Conservation (phyloP, 2,888 invertebrate genomes). For the Drosophila rellima region DNA sequence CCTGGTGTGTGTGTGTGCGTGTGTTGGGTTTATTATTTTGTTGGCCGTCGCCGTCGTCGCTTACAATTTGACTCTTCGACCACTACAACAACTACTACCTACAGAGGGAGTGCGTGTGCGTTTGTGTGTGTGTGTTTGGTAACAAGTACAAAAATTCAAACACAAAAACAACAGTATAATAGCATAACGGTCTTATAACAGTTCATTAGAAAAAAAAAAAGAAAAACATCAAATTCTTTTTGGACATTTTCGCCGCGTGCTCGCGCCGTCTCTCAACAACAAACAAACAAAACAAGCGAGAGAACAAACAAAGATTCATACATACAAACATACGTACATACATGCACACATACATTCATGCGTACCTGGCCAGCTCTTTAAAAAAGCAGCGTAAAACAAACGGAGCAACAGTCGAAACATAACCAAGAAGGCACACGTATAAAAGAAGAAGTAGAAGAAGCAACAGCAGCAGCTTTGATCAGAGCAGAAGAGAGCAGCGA, state of each 20-base stretch:
- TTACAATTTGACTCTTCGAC: conserved; percentile 40
- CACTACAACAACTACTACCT: conserved; percentile 9
- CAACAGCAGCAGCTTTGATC: conserved; percentile 15
- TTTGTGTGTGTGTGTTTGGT: conserved; percentile 25
- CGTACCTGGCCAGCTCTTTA: conserved; percentile 22
- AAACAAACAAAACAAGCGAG: conserved; percentile 9
- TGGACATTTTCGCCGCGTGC: conserved; percentile 25
- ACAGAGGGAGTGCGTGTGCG: conserved; percentile 8
- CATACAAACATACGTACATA: conserved; percentile 8
- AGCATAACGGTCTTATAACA: conserved; percentile 15
- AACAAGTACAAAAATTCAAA: conserved; percentile 33
- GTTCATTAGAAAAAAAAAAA: conserved; percentile 3
- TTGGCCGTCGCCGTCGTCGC: conserved; percentile 19
- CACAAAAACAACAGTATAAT: conserved; percentile 15
- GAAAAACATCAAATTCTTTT: conserved; percentile 11
- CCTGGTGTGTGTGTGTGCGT: conserved; percentile 39
- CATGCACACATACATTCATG: conserved; percentile 10
- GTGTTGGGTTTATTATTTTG: conserved; percentile 29
- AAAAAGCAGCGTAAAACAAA: conserved; percentile 3
- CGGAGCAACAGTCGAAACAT: conserved; percentile 34
- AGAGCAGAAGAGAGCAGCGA: conserved; percentile 5
- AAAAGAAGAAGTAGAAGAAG: not conserved
- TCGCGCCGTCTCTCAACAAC: conserved; percentile 6
- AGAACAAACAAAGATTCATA: conserved; percentile 11
- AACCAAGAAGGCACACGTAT: conserved; percentile 34